Conservation (phyloP, 2,797 vertebrate species). For the Graptemys geographica region DNA sequence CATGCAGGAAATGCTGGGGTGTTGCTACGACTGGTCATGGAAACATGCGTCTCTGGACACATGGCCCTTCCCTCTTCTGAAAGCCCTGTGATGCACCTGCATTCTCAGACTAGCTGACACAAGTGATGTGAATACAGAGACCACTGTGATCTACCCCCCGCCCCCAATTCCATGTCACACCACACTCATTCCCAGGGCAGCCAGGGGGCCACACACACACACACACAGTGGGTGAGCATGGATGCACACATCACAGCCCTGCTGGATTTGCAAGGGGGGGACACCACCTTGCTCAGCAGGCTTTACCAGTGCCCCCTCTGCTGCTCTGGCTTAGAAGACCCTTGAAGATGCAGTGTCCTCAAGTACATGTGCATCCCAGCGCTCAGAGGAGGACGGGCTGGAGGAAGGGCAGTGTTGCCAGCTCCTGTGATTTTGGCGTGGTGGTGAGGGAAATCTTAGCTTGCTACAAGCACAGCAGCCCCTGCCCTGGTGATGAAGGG, state of each 20-base stretch:
- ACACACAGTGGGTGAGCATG: neutral
- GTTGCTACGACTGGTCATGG: neutral
- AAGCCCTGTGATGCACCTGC: neutral
- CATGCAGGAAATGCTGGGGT: no score
- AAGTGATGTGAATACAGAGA: neutral
- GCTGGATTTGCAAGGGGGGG: neutral
- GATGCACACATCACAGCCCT: neutral
- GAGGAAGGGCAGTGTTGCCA: neutral
- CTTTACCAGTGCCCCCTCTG: no score
- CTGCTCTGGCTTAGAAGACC: no score
- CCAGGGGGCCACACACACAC: no score
- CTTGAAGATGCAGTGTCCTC: neutral
- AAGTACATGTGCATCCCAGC: neutral
- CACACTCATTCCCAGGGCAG: neutral
- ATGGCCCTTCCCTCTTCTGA: neutral
- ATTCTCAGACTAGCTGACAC: neutral
- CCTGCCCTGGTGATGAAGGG: neutral
- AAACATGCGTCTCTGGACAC: neutral
- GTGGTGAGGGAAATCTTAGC: neutral
- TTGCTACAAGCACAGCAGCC: neutral
- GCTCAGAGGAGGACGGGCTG: neutral
- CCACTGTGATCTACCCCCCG: neutral
- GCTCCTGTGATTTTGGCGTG: neutral
- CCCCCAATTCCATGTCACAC: neutral
- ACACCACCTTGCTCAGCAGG: no score